phyloP scores from a whole-genome alignment of 1,140 invertebrate species.

The Dreissena polymorpha region DNA sequence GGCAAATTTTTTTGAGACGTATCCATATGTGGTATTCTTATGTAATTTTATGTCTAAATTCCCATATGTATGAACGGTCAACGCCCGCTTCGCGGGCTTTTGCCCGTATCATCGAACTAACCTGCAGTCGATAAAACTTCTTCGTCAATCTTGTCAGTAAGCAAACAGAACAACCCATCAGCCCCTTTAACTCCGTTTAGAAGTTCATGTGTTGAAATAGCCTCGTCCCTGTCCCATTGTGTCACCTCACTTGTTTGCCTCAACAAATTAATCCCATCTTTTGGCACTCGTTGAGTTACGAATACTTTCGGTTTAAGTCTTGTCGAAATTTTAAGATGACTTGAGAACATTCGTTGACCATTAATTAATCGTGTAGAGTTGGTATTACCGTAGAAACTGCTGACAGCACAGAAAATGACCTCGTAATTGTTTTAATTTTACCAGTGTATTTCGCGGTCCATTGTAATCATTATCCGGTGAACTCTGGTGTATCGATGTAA shows the following conservation, averaged over 20 bases:
- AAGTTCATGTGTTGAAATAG: conserved; percentile 86
- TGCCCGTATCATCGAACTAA: conserved; percentile 69
- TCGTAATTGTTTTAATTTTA: background rate
- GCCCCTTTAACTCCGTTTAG: conserved; percentile 86
- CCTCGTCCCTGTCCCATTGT: conserved; percentile 63
- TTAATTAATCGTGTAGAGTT: background rate
- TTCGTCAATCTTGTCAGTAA: conserved; percentile 91
- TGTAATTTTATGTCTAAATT: too few species aligned
- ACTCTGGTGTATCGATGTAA: background rate
- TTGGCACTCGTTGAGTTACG: conserved; percentile 62
- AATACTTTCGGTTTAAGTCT: conserved; percentile 54
- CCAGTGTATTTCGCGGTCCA: background rate
- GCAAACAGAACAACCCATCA: conserved; percentile 88
- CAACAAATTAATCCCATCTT: conserved; percentile 57
- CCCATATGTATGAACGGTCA: too few species aligned
- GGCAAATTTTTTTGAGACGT: too few species aligned
- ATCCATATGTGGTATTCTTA: too few species aligned
- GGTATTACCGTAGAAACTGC: conserved; percentile 5
- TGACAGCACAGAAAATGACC: conserved; percentile 15
- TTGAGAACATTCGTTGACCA: background rate
- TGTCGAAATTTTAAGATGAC: background rate
- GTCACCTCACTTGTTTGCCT: conserved; percentile 57
- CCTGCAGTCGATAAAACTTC: conserved; percentile 85
- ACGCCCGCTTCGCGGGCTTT: too few species aligned
- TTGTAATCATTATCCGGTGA: background rate